phyloP scores from a whole-genome alignment of 2,888 invertebrate genomes.

The Chymomyza procnemis region DNA sequence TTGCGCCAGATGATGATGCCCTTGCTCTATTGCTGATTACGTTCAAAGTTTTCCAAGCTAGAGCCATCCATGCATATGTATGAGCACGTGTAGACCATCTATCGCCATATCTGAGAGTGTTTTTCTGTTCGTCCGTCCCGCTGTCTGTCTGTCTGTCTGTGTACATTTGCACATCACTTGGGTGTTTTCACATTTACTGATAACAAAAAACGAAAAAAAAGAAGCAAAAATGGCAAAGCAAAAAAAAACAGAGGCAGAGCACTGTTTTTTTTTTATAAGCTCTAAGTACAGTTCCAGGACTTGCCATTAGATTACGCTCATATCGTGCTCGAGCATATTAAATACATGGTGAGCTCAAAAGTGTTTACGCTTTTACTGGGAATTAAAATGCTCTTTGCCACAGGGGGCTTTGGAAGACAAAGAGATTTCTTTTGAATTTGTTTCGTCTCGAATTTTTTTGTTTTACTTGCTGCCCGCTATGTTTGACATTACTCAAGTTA shows the following conservation, averaged over 20 bases:
- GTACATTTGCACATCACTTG: constrained; percentile 37
- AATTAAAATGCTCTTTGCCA: too few species aligned
- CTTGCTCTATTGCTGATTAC: background rate
- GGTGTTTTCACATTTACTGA: constrained; percentile 37
- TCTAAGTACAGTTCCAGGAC: background rate
- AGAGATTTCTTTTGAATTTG: too few species aligned
- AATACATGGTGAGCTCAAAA: background rate
- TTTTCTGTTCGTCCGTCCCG: background rate
- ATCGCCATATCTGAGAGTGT: background rate
- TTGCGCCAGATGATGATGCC: background rate
- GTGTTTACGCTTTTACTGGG: too few species aligned
- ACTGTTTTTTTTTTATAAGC: background rate
- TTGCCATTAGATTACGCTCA: background rate
- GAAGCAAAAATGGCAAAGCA: background rate
- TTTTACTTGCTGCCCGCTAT: too few species aligned
- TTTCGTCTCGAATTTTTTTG: too few species aligned
- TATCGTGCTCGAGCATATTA: too few species aligned
- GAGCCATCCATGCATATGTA: background rate
- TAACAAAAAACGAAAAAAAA: constrained; percentile 30
- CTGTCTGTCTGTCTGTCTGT: constrained; percentile 8
- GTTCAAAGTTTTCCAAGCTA: background rate
- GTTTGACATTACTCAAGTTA: too few species aligned
- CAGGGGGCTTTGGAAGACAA: too few species aligned
- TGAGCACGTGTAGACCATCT: background rate
- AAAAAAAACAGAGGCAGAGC: background rate